phyloP scores from a whole-genome alignment of 2,888 invertebrate genomes.

The Gasteruption jaculator region DNA sequence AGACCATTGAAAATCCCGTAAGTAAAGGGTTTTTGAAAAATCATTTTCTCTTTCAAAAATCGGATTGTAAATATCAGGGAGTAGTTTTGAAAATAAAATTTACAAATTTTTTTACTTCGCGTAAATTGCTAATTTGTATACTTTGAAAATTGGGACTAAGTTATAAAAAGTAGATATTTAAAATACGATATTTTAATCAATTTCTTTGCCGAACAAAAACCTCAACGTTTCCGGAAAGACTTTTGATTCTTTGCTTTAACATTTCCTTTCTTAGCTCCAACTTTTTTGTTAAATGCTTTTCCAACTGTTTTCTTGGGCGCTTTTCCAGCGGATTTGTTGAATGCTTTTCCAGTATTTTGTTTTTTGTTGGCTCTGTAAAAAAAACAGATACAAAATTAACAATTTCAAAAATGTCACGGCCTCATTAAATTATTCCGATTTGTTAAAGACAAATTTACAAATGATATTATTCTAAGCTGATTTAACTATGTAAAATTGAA shows the following conservation, averaged over 20 bases:
- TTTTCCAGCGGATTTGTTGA: conserved; percentile 23
- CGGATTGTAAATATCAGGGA: no score
- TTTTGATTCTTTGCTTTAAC: conserved; percentile 15
- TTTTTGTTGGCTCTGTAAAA: conserved; percentile 39
- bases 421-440: neutral
- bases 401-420: conserved; percentile 7
- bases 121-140: conserved; percentile 14
- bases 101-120: conserved; percentile 1
- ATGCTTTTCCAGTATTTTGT: conserved; percentile 26
- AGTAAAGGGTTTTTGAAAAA: no score
- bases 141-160: no score
- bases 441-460: no score
- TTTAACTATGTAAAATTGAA: conserved; percentile 4
- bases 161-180: no score
- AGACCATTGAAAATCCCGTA: no score
- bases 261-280: conserved; percentile 16
- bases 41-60: no score
- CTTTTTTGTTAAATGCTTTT: conserved; percentile 16
- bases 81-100: conserved; percentile 3
- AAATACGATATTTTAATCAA: no score
- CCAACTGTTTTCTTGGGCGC: conserved; percentile 15
- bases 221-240: conserved; percentile 12
- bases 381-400: conserved; percentile 9
- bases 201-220: no score
- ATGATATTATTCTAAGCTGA: no score